Evolutionary conservation across 2,888 invertebrate genomes (phyloP).

Genomic region (Xestia xanthographa): DNA sequence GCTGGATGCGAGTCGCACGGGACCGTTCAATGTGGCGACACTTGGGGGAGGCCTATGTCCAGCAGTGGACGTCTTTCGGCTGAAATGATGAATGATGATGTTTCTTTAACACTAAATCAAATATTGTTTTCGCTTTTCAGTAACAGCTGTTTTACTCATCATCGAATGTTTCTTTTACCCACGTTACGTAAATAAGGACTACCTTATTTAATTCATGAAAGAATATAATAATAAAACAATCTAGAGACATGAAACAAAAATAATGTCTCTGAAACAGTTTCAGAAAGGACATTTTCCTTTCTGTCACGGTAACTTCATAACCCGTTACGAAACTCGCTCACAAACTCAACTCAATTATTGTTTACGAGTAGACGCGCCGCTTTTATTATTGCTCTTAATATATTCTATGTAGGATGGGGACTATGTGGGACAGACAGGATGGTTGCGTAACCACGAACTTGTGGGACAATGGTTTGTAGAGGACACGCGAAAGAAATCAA

Average conservation of each 20-base stretch:
- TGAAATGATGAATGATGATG: no score
- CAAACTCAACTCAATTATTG: constrained; percentile 66
- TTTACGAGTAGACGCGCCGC: constrained; percentile 64
- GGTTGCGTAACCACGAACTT: constrained; percentile 66
- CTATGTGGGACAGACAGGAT: constrained; percentile 53
- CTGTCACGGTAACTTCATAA: constrained; percentile 46
- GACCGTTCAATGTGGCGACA: no score
- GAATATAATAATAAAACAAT: constrained; percentile 1
- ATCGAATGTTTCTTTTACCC: neutral
- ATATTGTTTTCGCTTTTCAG: neutral
- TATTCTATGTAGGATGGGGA: constrained; percentile 61
- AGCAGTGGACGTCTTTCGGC: no score
- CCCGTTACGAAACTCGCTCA: constrained; percentile 45
- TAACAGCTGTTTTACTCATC: neutral
- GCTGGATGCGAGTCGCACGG: no score
- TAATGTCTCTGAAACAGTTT: constrained; percentile 12
- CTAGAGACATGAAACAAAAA: neutral
- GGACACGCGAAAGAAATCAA: constrained; percentile 62
- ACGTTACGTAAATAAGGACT: neutral
- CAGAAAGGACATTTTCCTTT: constrained; percentile 25
- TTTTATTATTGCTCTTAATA: constrained; percentile 72
- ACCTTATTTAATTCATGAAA: neutral
- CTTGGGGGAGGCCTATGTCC: no score
- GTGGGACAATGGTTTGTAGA: constrained; percentile 64
- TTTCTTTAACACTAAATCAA: constrained; percentile 10